Conservation (phyloP, 2,113 vertebrate genomes). For the Accipiter cooperii region DNA sequence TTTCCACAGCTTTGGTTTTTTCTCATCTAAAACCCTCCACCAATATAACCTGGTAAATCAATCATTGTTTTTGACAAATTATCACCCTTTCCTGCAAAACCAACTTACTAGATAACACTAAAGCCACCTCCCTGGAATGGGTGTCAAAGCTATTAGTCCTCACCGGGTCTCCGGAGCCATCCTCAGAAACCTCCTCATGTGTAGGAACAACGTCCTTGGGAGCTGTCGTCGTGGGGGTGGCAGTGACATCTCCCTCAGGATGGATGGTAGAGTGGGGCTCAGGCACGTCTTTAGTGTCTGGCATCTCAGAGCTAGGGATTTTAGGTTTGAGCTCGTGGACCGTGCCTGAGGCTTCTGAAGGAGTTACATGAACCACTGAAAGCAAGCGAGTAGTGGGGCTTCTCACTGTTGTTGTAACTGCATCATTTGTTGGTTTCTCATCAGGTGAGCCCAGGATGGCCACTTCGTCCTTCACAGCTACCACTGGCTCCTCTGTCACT, state of each 20-base stretch:
- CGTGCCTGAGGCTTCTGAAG: background rate
- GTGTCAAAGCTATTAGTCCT: background rate
- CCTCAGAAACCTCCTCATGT: conserved; percentile 18
- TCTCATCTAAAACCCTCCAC: background rate
- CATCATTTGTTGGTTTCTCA: background rate
- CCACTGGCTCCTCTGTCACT: background rate
- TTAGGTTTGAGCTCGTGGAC: background rate
- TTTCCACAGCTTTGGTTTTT: background rate
- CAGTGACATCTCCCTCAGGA: background rate
- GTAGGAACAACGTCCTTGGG: background rate
- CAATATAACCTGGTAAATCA: background rate
- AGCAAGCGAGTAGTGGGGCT: background rate
- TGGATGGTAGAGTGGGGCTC: background rate
- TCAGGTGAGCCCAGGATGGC: background rate
- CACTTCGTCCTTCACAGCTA: background rate
- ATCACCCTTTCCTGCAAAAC: background rate
- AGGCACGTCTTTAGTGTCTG: background rate
- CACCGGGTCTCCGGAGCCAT: conserved; percentile 71
- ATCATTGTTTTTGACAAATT: background rate
- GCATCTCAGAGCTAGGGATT: background rate
- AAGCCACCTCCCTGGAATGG: background rate
- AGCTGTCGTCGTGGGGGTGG: background rate
- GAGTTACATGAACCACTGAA: background rate
- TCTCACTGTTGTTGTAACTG: background rate
- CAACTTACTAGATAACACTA: background rate